Base-by-base conservation (phyloP, 2,113 vertebrate species). In the Toxotes chatareus region DNA sequence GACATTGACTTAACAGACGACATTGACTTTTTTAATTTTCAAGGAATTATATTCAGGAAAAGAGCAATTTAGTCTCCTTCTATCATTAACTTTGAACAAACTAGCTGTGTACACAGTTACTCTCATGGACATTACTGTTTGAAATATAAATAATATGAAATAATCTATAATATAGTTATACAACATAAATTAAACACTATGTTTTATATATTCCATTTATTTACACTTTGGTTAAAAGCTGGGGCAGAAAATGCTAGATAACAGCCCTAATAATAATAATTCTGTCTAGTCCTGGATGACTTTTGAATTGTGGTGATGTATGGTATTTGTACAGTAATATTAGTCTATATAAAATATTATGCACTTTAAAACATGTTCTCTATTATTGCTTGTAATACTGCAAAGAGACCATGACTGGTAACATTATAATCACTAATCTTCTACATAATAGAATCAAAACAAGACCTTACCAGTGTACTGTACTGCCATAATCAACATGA, bases 371-470 rank as follows among this genome's bases (percentile, higher is more conserved):
- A 53, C 4, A 8, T 69, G 38, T 70, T 40, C 34, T 73, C 31
- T 55, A 21, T 36, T 68, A 56, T 36, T 61, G 60, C 34, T 19
- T 49, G 6, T 32, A 19, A 13, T 14, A 21, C 1, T 62, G 57
- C 56, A 73, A 42, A 73, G 49, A 76, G n/a, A 86, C 16, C 27
- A 27, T 27, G 27, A 27, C 27, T 27, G 32, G 61, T 73, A 78
- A 60, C 19, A 27, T 27, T 27, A 27, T 27, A 80, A 47, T 56
- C n/a, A 76, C 11, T 55, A 82, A 60, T 47, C 57, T 32, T 16
- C 27, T 82, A 47, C 79, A 68, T 79, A 76, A 76, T n/a, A 59
- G 23, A 73, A 59, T 5, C 49, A 61, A 68, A 86, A 82, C 23
- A 74, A 82, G 12, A 62, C 11, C 3, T 0, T 40, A 78, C 27